These are phyloP conservation scores for Trididemnum miniatum DNA, from an alignment of 23 tunicate species.

Conservation along the genomic window DNA sequence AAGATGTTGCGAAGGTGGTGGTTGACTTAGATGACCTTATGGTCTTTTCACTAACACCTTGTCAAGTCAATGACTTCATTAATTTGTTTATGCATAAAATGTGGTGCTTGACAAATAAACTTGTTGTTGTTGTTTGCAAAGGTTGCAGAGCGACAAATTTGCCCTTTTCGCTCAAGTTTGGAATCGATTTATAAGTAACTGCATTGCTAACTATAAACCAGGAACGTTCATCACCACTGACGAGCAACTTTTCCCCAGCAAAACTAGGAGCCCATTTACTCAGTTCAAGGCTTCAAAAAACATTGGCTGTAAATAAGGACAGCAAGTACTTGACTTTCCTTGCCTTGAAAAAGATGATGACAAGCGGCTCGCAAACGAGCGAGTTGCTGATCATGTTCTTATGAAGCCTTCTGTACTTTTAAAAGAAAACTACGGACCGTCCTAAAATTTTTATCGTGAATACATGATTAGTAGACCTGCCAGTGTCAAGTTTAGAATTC, in stretches of 20 bases:
- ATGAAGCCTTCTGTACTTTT: too few species aligned
- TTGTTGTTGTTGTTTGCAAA: slow-evolving; percentile 26
- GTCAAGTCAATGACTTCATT: too few species aligned
- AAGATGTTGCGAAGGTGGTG: too few species aligned
- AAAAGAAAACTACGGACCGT: too few species aligned
- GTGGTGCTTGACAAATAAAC: too few species aligned
- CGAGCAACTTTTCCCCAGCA: slow-evolving; percentile 31
- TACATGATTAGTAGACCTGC: too few species aligned
- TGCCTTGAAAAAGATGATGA: slow-evolving; percentile 16
- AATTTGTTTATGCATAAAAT: too few species aligned
- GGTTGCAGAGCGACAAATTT: slow-evolving; percentile 24
- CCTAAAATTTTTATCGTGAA: too few species aligned
- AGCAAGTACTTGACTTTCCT: slow-evolving; percentile 29
- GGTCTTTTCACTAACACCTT: too few species aligned
- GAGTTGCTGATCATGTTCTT: slow-evolving; percentile 20
- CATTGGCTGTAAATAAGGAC: slow-evolving; percentile 23
- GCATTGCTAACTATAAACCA: slow-evolving; percentile 12
- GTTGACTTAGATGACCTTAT: too few species aligned
- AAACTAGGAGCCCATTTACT: slow-evolving; percentile 22
- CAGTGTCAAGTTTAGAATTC: too few species aligned
- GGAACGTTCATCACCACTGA: slow-evolving; percentile 22
- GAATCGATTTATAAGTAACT: neutral
- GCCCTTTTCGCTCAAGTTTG: slow-evolving; percentile 5
- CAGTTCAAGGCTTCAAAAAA: slow-evolving; percentile 23
- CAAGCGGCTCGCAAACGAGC: slow-evolving; percentile 16